Conservation (phyloP, 2,797 vertebrate genomes). For the Loris lydekkerianus region DNA sequence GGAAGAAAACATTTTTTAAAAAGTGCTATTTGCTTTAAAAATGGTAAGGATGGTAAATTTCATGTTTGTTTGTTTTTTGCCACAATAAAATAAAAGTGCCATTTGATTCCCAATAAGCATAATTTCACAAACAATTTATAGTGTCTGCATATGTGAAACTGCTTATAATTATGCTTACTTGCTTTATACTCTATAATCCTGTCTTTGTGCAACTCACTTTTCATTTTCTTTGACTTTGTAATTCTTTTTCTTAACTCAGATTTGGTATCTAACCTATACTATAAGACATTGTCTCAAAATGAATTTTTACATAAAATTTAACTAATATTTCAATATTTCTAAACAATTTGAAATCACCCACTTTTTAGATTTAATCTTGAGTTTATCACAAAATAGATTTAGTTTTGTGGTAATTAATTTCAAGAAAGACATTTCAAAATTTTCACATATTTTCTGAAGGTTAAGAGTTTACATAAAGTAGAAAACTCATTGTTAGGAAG, state of each 20-base stretch:
- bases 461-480: not conserved
- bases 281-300: not conserved
- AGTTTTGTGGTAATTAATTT: not conserved
- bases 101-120: not conserved
- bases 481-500: conserved; percentile 2
- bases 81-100: not conserved
- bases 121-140: not conserved
- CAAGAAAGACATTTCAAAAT: conserved; percentile 21
- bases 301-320: not conserved
- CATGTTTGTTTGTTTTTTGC: not conserved
- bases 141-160: not conserved
- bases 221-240: not conserved
- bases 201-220: not conserved
- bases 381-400: not conserved
- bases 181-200: not conserved
- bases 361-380: conserved; percentile 12
- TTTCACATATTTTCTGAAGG: not conserved
- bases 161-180: not conserved
- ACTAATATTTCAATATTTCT: not conserved
- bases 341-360: not conserved
- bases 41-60: not conserved
- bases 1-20: not conserved
- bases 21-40: not conserved
- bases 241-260: conserved; percentile 17
- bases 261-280: not conserved